Evolutionary conservation across 2,888 invertebrate species (phyloP).

Genomic region (Caenorhabditis sp.): DNA sequence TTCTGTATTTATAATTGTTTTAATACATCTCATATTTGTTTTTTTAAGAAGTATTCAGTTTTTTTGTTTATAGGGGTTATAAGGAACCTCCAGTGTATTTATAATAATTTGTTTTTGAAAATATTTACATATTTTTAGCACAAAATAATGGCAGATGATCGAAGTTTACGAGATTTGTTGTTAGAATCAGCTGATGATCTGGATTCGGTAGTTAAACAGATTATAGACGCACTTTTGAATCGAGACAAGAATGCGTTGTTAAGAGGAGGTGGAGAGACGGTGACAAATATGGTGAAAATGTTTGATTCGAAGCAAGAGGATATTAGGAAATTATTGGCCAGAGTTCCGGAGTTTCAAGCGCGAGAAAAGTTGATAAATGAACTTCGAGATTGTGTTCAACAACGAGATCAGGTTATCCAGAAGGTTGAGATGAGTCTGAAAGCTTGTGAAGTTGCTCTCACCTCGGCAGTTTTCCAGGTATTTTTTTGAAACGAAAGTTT

Average conservation of each 20-base stretch:
- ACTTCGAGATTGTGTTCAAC: constrained; percentile 48
- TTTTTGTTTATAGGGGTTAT: neutral
- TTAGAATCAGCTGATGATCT: constrained; percentile 53
- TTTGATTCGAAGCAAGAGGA: constrained; percentile 47
- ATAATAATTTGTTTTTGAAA: neutral
- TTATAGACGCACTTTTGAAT: constrained; percentile 50
- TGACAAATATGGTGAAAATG: constrained; percentile 35
- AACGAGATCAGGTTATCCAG: constrained; percentile 52
- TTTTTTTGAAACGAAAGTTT: too few relatives aligned
- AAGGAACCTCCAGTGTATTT: neutral
- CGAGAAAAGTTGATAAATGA: constrained; percentile 54
- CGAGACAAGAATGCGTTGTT: constrained; percentile 31
- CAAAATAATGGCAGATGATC: constrained; percentile 23
- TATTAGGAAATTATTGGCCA: constrained; percentile 24
- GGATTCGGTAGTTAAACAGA: constrained; percentile 52
- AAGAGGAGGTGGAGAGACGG: constrained; percentile 24
- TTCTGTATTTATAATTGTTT: too few relatives aligned
- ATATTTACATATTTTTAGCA: neutral
- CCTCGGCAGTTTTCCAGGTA: constrained; percentile 55
- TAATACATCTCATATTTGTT: neutral
- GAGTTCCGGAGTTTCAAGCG: constrained; percentile 55
- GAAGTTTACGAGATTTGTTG: constrained; percentile 51
- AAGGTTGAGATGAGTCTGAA: constrained; percentile 54
- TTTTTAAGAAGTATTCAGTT: neutral
- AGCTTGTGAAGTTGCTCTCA: constrained; percentile 50